These are phyloP conservation scores for Anthrax anthrax DNA, from an alignment of 2,888 invertebrate genomes.

Conservation along the genomic window DNA sequence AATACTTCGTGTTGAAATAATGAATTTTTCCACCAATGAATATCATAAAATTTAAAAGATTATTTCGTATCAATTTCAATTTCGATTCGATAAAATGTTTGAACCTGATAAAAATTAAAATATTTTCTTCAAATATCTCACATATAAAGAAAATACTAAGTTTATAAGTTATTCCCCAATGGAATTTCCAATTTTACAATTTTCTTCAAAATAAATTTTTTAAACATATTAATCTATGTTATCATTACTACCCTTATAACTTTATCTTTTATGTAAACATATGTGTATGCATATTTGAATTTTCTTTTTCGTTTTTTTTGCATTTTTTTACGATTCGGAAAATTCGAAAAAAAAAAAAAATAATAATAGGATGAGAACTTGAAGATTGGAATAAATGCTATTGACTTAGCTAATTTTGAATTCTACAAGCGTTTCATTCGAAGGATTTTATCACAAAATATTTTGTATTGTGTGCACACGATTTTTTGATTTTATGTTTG, in stretches of 20 bases:
- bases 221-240: not conserved
- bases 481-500: conserved; percentile 1
- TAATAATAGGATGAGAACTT: not conserved
- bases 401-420: conserved; percentile 2
- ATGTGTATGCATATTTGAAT: not conserved
- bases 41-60: too few species aligned
- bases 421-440: conserved; percentile 6
- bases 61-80: too few species aligned
- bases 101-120: too few species aligned
- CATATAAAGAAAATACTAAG: too few species aligned
- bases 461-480: conserved; percentile 1
- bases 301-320: not conserved
- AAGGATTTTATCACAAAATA: conserved; percentile 8
- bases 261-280: not conserved
- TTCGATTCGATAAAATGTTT: too few species aligned
- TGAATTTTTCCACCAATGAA: too few species aligned
- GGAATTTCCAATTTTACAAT: not conserved
- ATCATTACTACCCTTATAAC: not conserved
- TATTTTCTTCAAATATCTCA: too few species aligned
- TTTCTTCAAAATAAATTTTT: not conserved
- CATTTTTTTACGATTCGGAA: not conserved
- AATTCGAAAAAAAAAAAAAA: not conserved
- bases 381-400: not conserved
- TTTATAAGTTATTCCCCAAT: too few species aligned
- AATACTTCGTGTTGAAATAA: too few species aligned